Percentiles rank a stretch among this genome's conserved stretches.
These are phyloP conservation scores for Camponotus vicinus DNA, from an alignment of 1,140 invertebrate species.

Conservation along the genomic window DNA sequence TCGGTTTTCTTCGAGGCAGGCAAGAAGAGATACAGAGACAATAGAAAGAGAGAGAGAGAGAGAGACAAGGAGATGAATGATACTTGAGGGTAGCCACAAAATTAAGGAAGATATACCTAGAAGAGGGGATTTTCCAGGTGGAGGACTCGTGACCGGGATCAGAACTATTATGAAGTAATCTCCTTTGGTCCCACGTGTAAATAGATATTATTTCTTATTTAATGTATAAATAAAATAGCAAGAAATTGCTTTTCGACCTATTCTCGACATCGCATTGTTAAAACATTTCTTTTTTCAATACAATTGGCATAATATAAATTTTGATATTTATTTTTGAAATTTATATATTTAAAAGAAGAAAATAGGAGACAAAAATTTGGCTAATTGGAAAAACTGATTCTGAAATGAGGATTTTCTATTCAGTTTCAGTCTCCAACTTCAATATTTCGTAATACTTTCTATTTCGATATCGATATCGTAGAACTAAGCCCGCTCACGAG, in stretches of 20 bases:
- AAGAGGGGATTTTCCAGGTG: conserved; percentile 50
- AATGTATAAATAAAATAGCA: neutral
- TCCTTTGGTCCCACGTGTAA: conserved; percentile 8
- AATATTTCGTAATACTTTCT: neutral
- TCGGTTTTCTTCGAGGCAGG: conserved; percentile 9
- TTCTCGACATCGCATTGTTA: neutral
- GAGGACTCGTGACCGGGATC: conserved; percentile 9
- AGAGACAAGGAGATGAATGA: conserved; percentile 13
- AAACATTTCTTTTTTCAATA: neutral
- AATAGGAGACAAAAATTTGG: neutral
- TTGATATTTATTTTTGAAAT: conserved; percentile 1
- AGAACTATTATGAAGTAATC: neutral
- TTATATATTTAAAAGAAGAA: conserved; percentile 5
- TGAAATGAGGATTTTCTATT: neutral
- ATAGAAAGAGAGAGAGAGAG: conserved; percentile 42
- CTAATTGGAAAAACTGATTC: too few relatives aligned
- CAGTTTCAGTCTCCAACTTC: neutral
- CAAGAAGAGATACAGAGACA: conserved; percentile 4
- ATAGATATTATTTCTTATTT: neutral
- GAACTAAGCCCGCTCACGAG: conserved; percentile 24
- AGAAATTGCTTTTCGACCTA: too few relatives aligned
- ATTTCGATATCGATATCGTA: neutral
- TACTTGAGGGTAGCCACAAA: conserved; percentile 1
- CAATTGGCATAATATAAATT: neutral
- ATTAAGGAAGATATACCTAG: conserved; percentile 11